Conservation (phyloP, 2,797 vertebrate genomes). For the Cottoperca gobio region DNA sequence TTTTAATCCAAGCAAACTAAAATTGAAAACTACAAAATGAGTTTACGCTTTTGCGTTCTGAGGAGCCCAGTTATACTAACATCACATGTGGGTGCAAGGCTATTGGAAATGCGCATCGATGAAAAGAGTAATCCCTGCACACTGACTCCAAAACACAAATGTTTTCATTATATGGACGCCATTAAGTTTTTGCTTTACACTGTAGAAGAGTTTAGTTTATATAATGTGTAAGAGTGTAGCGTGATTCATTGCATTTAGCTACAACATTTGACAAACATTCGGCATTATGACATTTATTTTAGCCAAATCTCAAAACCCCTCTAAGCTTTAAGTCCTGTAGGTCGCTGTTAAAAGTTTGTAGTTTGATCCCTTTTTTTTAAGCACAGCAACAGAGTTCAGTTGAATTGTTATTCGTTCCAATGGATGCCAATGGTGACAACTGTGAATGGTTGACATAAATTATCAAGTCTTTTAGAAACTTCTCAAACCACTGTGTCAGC, state of each 20-base stretch:
- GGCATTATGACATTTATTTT: background rate
- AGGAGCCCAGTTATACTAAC: rapidly evolving
- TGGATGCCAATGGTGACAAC: conserved; percentile 5
- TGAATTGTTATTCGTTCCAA: background rate
- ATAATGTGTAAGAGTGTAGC: background rate
- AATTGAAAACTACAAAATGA: background rate
- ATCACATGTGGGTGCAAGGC: background rate
- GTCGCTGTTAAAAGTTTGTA: background rate
- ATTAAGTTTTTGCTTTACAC: background rate
- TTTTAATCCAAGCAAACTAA: background rate
- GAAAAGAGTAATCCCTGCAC: background rate
- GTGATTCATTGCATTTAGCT: background rate
- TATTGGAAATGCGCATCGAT: background rate
- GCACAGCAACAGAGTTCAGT: background rate
- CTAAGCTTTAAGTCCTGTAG: background rate
- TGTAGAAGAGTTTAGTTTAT: background rate
- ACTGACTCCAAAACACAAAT: background rate
- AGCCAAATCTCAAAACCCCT: background rate
- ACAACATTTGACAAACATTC: background rate
- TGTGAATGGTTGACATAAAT: conserved; percentile 1
- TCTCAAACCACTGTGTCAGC: conserved; percentile 6
- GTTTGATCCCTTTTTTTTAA: background rate
- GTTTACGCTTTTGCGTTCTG: background rate
- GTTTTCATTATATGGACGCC: background rate
- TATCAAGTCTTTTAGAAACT: conserved; percentile 1